These are phyloP conservation scores for Engraulis encrasicolus DNA, from an alignment of 2,113 vertebrate genomes.

Conservation along the genomic window DNA sequence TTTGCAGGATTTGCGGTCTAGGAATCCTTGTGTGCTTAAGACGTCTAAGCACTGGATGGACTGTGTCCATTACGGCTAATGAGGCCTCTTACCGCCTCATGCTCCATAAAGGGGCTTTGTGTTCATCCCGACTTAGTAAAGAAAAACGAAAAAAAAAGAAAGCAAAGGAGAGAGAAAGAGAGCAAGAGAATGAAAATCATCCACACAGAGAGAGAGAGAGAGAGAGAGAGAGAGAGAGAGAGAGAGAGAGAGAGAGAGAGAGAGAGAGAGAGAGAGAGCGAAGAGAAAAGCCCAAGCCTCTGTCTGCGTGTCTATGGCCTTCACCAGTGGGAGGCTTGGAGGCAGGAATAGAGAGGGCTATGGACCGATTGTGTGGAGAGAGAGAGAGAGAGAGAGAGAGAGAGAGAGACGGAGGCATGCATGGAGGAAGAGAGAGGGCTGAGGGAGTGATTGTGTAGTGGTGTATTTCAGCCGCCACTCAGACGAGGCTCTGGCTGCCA, in stretches of 20 bases:
- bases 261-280: slow-evolving; percentile 35
- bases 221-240: background rate
- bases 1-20: background rate
- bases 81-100: slow-evolving; percentile 27
- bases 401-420: slow-evolving; percentile 49
- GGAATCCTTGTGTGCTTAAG: slow-evolving; percentile 6
- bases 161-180: background rate
- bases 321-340: slow-evolving; percentile 54
- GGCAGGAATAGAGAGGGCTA: no score
- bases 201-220: slow-evolving; percentile 7
- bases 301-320: slow-evolving; percentile 50
- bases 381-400: slow-evolving; percentile 57
- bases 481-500: slow-evolving; percentile 63
- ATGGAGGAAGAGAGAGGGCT: slow-evolving; percentile 55
- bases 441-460: slow-evolving; percentile 70
- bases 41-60: slow-evolving; percentile 45
- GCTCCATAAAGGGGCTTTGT: slow-evolving; percentile 51
- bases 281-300: slow-evolving; percentile 38
- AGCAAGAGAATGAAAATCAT: no score
- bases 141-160: background rate
- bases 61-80: slow-evolving; percentile 64
- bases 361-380: no score
- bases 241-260: slow-evolving; percentile 24
- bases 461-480: slow-evolving; percentile 62
- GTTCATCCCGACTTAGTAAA: background rate